A percentile compares a stretch with the other conserved stretches of the same genome.
phyloP scores from a whole-genome alignment of 2,797 vertebrate species.

The Channa striata region DNA sequence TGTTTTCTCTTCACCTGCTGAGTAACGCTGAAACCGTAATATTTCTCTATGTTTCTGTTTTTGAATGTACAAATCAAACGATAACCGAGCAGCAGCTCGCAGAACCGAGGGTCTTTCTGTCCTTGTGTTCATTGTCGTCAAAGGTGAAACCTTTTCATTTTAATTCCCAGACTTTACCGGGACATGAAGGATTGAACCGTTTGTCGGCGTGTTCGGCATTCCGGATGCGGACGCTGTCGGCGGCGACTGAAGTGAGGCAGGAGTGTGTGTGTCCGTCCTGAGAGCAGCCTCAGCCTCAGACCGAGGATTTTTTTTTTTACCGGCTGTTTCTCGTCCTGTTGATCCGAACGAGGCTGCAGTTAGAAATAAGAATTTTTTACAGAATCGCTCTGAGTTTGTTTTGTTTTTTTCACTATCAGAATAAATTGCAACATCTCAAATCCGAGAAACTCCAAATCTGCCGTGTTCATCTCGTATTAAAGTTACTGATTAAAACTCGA shows the following conservation, averaged over 20 bases:
- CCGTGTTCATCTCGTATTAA: slow-evolving; percentile 1
- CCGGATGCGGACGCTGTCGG: neutral
- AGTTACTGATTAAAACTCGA: slow-evolving; percentile 46
- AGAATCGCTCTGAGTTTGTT: slow-evolving; percentile 18
- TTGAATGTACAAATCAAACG: too few species aligned
- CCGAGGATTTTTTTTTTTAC: slow-evolving; percentile 6
- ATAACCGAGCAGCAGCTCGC: neutral
- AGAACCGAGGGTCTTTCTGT: neutral
- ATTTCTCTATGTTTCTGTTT: too few species aligned
- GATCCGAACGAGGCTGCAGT: slow-evolving; percentile 23
- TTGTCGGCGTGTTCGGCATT: slow-evolving; percentile 3
- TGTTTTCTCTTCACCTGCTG: neutral
- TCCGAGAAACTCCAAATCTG: slow-evolving; percentile 12
- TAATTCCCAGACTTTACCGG: neutral
- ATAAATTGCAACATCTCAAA: neutral
- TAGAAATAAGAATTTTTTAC: neutral
- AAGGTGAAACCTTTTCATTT: neutral
- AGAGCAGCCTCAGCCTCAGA: slow-evolving; percentile 26
- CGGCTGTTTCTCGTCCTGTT: slow-evolving; percentile 18
- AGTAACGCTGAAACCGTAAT: too few species aligned
- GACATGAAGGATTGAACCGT: neutral
- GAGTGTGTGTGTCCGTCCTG: slow-evolving; percentile 41
- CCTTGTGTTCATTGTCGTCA: neutral
- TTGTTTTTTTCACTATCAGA: slow-evolving; percentile 17
- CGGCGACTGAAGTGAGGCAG: slow-evolving; percentile 8